These are phyloP conservation scores for Cacoxenus indagator DNA, from an alignment of 2,888 invertebrate species.

Conservation along the genomic window DNA sequence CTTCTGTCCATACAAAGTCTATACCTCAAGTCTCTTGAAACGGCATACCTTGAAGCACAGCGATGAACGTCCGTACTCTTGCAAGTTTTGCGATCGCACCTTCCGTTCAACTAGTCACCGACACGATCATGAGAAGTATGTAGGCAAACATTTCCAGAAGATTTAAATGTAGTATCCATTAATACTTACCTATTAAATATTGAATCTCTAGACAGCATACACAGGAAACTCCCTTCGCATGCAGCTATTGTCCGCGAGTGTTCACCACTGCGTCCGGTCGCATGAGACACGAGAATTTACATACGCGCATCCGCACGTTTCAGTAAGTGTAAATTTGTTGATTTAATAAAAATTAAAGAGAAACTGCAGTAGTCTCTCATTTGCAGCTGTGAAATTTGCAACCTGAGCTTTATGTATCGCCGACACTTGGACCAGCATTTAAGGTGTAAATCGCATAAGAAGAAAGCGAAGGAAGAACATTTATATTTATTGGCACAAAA, in stretches of 20 bases:
- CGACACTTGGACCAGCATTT: background rate
- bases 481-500: too few species aligned
- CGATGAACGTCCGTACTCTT: background rate
- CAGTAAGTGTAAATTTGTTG: too few species aligned
- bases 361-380: background rate
- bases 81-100: background rate
- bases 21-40: background rate
- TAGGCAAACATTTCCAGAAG: background rate
- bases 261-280: background rate
- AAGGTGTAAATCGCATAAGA: background rate
- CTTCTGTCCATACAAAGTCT: background rate
- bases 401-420: background rate
- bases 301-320: background rate
- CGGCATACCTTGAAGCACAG: background rate
- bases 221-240: background rate
- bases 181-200: background rate
- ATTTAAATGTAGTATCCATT: background rate
- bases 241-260: background rate
- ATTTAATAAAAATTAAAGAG: too few species aligned
- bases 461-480: too few species aligned
- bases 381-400: background rate
- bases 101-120: background rate
- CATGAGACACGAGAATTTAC: background rate
- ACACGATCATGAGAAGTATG: background rate
- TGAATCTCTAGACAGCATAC: background rate